Evolutionary conservation across 2,797 vertebrate species (phyloP).

Genomic region (Semotilus atromaculatus): DNA sequence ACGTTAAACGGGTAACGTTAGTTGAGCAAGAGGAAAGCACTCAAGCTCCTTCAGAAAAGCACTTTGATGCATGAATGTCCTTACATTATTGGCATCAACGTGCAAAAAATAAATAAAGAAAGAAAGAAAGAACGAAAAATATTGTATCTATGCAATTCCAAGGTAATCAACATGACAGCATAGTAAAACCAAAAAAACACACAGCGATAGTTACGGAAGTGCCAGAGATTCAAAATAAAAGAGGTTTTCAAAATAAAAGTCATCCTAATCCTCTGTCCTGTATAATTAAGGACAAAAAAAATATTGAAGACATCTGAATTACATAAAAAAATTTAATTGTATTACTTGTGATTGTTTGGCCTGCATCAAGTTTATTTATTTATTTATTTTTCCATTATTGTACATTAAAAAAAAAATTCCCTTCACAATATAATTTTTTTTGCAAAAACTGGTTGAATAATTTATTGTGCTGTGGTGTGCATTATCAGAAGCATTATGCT

Average conservation of each 20-base stretch:
- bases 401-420: not conserved
- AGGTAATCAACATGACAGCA: not conserved
- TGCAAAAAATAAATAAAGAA: not conserved
- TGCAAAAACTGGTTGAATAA: not conserved
- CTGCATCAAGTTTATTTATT: not conserved
- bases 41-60: not conserved
- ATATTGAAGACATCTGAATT: not conserved
- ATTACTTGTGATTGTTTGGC: not conserved
- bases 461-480: not conserved
- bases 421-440: fast-evolving
- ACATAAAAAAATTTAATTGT: not conserved
- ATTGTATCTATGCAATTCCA: not conserved
- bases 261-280: too few species aligned
- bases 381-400: not conserved
- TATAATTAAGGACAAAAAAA: too few species aligned
- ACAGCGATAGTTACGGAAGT: not conserved
- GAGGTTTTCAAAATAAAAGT: constrained; percentile 41
- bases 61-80: not conserved
- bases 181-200: not conserved
- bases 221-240: constrained; percentile 19
- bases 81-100: not conserved
- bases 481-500: not conserved
- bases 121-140: not conserved
- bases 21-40: not conserved
- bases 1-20: not conserved